A percentile compares a stretch with the other conserved stretches of the same genome.
Conservation (phyloP, 1,140 invertebrate genomes). For the Drosophila asahinai region DNA sequence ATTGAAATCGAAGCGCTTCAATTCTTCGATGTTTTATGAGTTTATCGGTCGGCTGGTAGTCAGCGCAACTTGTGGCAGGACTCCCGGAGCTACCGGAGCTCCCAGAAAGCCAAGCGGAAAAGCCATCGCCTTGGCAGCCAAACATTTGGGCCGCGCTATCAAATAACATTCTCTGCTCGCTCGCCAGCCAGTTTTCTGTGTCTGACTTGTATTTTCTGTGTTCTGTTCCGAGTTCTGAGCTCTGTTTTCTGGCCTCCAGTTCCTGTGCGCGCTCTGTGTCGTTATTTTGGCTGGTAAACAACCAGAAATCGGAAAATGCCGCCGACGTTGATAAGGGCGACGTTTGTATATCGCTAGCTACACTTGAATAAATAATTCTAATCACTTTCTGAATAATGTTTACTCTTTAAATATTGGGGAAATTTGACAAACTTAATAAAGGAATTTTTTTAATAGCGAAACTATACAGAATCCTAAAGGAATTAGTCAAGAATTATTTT, state of each 20-base stretch:
- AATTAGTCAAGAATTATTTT: too few species aligned
- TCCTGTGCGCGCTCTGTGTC: constrained; percentile 54
- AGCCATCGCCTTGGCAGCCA: constrained; percentile 78
- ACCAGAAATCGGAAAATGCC: constrained; percentile 76
- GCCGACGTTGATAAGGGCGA: constrained; percentile 72
- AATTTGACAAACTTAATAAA: not conserved
- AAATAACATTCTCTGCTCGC: constrained; percentile 66
- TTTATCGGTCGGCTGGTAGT: constrained; percentile 71
- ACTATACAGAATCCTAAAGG: too few species aligned
- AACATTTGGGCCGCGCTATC: constrained; percentile 81
- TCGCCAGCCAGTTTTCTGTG: constrained; percentile 9
- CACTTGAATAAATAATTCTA: not conserved
- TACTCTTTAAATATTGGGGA: not conserved
- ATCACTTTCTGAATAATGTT: not conserved
- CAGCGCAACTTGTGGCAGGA: constrained; percentile 81
- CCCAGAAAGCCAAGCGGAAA: constrained; percentile 8
- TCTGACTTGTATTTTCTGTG: constrained; percentile 28
- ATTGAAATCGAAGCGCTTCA: constrained; percentile 83
- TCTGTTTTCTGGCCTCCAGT: constrained; percentile 23
- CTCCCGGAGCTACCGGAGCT: constrained; percentile 12
- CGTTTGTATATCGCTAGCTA: constrained; percentile 47
- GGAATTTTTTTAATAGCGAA: not conserved
- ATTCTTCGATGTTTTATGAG: constrained; percentile 82
- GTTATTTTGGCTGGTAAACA: constrained; percentile 84
- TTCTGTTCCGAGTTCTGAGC: constrained; percentile 1